Percentiles rank a stretch among this genome's conserved stretches.
These are phyloP conservation scores for Steatornis caripensis DNA, from an alignment of 2,113 vertebrate genomes.

Conservation along the genomic window DNA sequence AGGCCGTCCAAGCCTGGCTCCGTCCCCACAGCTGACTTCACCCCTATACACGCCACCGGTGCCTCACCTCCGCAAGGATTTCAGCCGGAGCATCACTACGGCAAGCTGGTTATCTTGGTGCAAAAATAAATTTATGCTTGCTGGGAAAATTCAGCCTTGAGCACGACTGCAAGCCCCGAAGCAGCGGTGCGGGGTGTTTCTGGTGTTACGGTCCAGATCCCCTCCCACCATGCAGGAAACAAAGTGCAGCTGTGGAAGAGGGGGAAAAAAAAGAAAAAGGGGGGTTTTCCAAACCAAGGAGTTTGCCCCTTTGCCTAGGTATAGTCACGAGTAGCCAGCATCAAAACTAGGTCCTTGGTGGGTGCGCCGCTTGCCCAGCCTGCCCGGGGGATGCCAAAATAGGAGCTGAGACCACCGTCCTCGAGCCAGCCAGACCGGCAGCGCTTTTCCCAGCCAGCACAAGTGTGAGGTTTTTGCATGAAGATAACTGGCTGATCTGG, in stretches of 20 bases:
- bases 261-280: no score
- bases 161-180: rapidly evolving
- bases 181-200: rapidly evolving
- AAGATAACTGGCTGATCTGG: neutral
- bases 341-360: neutral
- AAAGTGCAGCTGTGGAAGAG: neutral
- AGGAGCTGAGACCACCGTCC: neutral
- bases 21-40: neutral
- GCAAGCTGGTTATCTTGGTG: neutral
- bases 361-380: neutral
- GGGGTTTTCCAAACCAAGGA: neutral
- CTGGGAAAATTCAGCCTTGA: neutral
- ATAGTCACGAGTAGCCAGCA: neutral
- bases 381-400: neutral
- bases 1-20: no score
- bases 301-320: neutral
- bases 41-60: neutral
- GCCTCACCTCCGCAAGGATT: rapidly evolving
- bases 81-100: no score
- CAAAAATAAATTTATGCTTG: no score
- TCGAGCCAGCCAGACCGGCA: neutral
- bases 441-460: neutral
- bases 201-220: neutral
- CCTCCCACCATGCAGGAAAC: neutral
- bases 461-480: rapidly evolving